Evolutionary conservation across 2,888 invertebrate species (phyloP), one percentile per base, ranked within the genome.

Genomic region (Torymus auratus): DNA sequence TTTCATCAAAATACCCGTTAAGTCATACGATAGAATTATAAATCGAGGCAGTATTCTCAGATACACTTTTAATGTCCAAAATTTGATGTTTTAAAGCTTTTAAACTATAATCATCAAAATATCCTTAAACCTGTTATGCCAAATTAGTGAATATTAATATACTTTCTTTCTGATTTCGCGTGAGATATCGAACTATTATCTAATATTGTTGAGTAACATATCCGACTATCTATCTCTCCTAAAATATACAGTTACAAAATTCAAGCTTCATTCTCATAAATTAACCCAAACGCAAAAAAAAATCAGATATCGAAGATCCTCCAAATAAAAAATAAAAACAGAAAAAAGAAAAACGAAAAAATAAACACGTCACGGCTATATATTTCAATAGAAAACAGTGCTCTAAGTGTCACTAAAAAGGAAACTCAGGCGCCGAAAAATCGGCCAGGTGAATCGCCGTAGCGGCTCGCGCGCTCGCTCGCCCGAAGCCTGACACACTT

Each of bases 221-320:
- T 15, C 53, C 70, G 20, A 11, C 41, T 50, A 64, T 70, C 41
- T 50, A 64, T 70, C 15, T 64, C 50, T 41, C 15, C 13, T 50
- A 58, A 77, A 69, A 77, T 55, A 56, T 50, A 62, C 70, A 70
- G 64, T 70, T 77, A 70, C 62, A 70, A 77, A 77, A 77, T 77
- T 14, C n/a, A 7, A 20, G 53, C 11, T 14, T 12, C 13, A 13
- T 53, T 23, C 68, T 41, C 69, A 14, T 52, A 61, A 52, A 17
- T 56, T 55, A 41, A 41, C 41, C 7, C 7, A 41, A 41, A 41
- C 7, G 41, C 7, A 41, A 7, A 41, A 1, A 1, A 41, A 41
- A 7, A 41, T 41, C 41, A 41, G 7, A 41, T 1, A 52, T 52
- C 2, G 13, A 52, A 71, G 15, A 52, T 13, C 20, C 56, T 50